These are phyloP conservation scores for Ceyx margarethae DNA, from an alignment of 2,113 vertebrate species.

Conservation along the genomic window DNA sequence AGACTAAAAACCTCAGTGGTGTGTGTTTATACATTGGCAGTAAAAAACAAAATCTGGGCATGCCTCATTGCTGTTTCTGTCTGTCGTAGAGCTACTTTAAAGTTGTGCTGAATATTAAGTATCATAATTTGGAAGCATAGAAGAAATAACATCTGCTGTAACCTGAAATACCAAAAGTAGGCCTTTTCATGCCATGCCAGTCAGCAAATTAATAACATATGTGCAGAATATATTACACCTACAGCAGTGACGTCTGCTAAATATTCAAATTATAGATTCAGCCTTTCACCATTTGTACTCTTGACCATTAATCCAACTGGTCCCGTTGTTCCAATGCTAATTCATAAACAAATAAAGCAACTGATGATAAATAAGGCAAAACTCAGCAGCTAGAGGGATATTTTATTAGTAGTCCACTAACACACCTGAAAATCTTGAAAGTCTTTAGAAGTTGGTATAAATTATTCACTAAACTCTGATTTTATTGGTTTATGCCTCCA, in stretches of 20 bases:
- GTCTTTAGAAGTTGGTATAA: background rate
- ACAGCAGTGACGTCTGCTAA: background rate
- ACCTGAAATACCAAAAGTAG: constrained; percentile 35
- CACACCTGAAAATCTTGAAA: background rate
- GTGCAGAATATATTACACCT: constrained; percentile 4
- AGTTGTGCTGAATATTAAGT: constrained; percentile 16
- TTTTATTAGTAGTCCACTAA: background rate
- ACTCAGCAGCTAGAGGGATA: background rate
- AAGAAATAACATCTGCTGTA: constrained; percentile 41
- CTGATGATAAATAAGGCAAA: background rate
- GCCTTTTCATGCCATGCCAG: constrained; percentile 40
- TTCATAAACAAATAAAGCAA: background rate
- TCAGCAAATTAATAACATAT: constrained; percentile 13
- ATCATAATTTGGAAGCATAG: background rate
- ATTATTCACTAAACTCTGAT: background rate
- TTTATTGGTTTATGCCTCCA: background rate
- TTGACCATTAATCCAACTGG: background rate
- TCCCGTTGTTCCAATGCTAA: background rate
- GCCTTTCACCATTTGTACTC: background rate
- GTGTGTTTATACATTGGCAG: background rate
- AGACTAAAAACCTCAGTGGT: background rate
- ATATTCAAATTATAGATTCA: background rate
- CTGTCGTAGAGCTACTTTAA: background rate
- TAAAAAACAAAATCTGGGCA: background rate
- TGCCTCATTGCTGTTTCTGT: background rate